These are phyloP conservation scores for Lasiurus cinereus DNA, from an alignment of 2,113 vertebrate species.

Conservation along the genomic window DNA sequence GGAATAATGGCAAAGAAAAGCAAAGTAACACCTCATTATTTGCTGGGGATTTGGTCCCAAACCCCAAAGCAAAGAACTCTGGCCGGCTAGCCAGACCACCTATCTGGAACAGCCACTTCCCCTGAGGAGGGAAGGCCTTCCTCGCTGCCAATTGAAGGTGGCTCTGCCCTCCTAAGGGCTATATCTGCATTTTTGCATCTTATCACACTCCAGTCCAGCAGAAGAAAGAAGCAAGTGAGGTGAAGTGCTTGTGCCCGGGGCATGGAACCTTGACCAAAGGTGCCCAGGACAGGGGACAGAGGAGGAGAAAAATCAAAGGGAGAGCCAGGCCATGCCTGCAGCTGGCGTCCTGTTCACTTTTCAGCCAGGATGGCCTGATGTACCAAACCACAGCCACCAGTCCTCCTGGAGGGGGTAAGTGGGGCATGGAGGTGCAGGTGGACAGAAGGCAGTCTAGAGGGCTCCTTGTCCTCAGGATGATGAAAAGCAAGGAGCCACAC, in stretches of 20 bases:
- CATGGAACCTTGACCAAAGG: not conserved
- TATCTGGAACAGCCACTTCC: not conserved
- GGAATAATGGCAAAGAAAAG: slow-evolving; percentile 31
- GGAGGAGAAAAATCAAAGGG: not conserved
- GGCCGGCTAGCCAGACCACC: not conserved
- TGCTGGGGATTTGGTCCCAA: slow-evolving; percentile 20
- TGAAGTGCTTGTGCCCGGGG: not conserved
- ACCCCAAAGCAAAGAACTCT: not conserved
- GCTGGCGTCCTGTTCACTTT: not conserved
- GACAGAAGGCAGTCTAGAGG: too few species aligned
- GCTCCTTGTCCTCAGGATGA: not conserved
- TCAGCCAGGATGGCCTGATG: not conserved
- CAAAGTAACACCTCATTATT: slow-evolving; percentile 52
- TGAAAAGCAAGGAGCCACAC: not conserved
- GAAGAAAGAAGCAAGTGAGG: not conserved
- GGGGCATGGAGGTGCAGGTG: not conserved
- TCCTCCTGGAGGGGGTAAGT: not conserved
- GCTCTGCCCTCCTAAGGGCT: not conserved
- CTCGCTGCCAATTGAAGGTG: not conserved
- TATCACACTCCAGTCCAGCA: not conserved
- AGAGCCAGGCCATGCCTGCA: accelerated
- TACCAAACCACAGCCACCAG: not conserved
- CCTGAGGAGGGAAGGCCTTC: not conserved
- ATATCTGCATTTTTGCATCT: not conserved
- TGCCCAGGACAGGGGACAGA: too few species aligned